Percentiles rank a stretch among this genome's conserved stretches.
Conservation (phyloP, 2,888 invertebrate species). For the Herminia tarsipennalis region DNA sequence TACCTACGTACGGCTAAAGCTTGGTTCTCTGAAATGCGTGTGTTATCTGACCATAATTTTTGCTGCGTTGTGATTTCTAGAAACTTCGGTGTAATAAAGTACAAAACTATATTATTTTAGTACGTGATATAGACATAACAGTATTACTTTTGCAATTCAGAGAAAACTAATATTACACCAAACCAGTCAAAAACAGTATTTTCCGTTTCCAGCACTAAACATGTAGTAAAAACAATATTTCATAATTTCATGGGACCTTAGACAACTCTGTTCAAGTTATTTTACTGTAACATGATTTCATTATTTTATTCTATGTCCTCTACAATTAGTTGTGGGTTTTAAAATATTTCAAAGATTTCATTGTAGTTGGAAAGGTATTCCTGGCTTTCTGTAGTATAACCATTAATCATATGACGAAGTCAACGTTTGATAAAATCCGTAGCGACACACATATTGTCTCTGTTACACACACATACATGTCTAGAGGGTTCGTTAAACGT, state of each 20-base stretch:
- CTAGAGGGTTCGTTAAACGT: slow-evolving; percentile 35
- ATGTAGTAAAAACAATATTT: too few species aligned
- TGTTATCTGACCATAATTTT: slow-evolving; percentile 4
- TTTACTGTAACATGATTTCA: too few species aligned
- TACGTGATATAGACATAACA: too few species aligned
- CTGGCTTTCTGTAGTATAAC: slow-evolving; percentile 63
- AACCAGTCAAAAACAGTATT: too few species aligned
- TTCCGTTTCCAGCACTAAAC: too few species aligned
- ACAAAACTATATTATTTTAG: too few species aligned
- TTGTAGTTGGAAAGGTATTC: slow-evolving; percentile 76
- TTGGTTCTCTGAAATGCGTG: slow-evolving; percentile 40
- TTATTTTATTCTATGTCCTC: slow-evolving; percentile 2
- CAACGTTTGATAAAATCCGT: slow-evolving; percentile 69
- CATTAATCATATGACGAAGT: slow-evolving; percentile 79
- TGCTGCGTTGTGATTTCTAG: neutral
- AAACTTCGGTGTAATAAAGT: too few species aligned
- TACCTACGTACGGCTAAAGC: slow-evolving; percentile 43
- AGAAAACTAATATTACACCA: too few species aligned
- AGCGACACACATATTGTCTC: slow-evolving; percentile 52
- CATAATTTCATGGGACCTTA: too few species aligned
- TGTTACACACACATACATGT: slow-evolving; percentile 42
- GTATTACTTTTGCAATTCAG: too few species aligned
- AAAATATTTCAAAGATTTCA: slow-evolving; percentile 63
- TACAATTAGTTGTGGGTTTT: slow-evolving; percentile 35
- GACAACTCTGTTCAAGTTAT: too few species aligned